Percentiles rank a stretch among this genome's conserved stretches.
These are phyloP conservation scores for Raja brachyura DNA, from an alignment of 2,113 vertebrate species.

Conservation along the genomic window DNA sequence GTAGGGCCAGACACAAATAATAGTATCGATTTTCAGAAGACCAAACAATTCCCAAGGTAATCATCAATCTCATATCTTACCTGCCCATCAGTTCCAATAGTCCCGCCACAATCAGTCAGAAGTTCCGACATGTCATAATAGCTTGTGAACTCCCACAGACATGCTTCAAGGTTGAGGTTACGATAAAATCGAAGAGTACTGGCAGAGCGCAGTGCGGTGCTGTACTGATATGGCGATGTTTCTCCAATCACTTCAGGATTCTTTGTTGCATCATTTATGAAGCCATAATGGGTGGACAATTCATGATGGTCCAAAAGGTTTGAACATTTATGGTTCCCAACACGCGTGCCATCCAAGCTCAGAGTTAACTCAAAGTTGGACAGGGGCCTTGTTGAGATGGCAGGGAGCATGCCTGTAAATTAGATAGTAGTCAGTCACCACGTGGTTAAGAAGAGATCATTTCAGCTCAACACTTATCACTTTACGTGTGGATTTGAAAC, in stretches of 20 bases:
- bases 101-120: constrained; percentile 60
- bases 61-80: constrained; percentile 43
- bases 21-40: background rate
- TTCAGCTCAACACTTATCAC: background rate
- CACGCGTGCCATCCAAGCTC: constrained; percentile 65
- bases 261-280: constrained; percentile 64
- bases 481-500: background rate
- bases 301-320: constrained; percentile 73
- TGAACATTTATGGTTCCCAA: constrained; percentile 74
- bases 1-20: background rate
- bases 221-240: constrained; percentile 67
- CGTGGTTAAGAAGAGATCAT: background rate
- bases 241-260: constrained; percentile 66
- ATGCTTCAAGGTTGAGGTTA: constrained; percentile 68
- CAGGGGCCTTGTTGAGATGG: constrained; percentile 66
- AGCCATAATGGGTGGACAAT: constrained; percentile 67
- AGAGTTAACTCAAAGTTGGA: constrained; percentile 73
- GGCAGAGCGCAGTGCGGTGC: constrained; percentile 51
- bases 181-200: constrained; percentile 65
- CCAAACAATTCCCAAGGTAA: background rate
- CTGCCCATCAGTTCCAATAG: constrained; percentile 65
- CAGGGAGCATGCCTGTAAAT: constrained; percentile 68
- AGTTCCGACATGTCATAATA: constrained; percentile 67
- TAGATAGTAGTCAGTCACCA: background rate
- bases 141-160: constrained; percentile 67